Conservation (phyloP, 92 coral and sea anemone genomes). For the Scolanthus callimorphus region DNA sequence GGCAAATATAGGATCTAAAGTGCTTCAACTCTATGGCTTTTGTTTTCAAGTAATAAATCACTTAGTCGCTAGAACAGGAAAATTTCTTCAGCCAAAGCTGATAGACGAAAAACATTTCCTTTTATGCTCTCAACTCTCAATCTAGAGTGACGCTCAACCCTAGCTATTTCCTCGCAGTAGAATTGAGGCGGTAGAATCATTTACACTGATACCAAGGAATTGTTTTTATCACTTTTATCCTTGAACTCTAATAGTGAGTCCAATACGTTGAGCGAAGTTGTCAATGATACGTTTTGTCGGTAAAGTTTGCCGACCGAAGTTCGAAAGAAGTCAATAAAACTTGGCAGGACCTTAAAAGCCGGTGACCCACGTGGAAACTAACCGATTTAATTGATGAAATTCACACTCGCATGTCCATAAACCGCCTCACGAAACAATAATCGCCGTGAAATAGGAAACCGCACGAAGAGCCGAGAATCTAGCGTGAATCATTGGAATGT, state of each 20-base stretch:
- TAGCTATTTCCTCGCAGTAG: too few species aligned
- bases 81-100: background rate
- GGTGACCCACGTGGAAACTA: conserved; percentile 66
- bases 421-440: conserved; percentile 77
- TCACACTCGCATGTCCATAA: conserved; percentile 66
- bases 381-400: conserved; percentile 75
- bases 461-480: conserved; percentile 87
- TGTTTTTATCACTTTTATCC: too few species aligned
- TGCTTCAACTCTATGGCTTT: background rate
- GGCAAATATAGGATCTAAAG: background rate
- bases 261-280: background rate
- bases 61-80: background rate
- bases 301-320: conserved; percentile 14
- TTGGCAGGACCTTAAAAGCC: background rate
- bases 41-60: background rate
- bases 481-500: conserved; percentile 74
- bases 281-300: background rate
- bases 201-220: background rate
- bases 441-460: conserved; percentile 74
- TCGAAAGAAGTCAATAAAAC: background rate
- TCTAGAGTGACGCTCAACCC: background rate
- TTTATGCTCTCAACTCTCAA: background rate
- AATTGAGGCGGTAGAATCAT: background rate
- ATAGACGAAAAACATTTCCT: conserved; percentile 3
- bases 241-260: background rate